These are phyloP conservation scores for Turnix velox DNA, from an alignment of 2,113 vertebrate species.

Conservation along the genomic window DNA sequence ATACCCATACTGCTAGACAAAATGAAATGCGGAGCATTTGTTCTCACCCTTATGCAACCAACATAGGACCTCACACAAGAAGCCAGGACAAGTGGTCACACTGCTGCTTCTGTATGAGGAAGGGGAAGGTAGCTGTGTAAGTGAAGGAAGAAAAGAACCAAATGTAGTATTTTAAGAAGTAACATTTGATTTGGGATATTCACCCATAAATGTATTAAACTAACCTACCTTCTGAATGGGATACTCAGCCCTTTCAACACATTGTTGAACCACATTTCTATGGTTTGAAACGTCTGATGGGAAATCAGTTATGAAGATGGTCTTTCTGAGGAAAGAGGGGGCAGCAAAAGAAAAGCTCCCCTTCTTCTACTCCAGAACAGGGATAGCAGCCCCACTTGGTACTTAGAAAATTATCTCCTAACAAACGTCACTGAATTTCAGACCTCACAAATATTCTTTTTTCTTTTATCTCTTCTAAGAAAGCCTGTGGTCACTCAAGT, in stretches of 20 bases:
- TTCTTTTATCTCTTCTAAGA: conserved; percentile 45
- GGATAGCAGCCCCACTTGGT: not conserved
- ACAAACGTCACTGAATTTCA: conserved; percentile 61
- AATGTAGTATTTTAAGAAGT: not conserved
- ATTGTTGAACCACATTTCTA: not conserved
- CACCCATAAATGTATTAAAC: not conserved
- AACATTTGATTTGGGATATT: not conserved
- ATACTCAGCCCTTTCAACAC: not conserved
- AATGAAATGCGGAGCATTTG: not conserved
- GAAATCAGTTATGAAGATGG: not conserved
- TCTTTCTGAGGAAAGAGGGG: not conserved
- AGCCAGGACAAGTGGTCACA: not conserved
- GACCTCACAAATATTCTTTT: not conserved
- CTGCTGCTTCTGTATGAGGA: not conserved
- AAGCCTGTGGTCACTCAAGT: conserved; percentile 70
- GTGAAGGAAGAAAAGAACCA: not conserved
- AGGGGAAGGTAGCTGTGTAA: not conserved
- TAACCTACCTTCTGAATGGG: not conserved
- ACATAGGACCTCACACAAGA: not conserved
- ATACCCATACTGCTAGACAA: not conserved
- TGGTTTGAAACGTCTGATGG: not conserved
- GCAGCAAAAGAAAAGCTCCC: not conserved
- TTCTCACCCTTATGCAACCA: not conserved
- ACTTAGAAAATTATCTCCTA: conserved; percentile 55
- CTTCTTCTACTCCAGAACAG: not conserved